Evolutionary conservation across 2,888 invertebrate genomes (phyloP).

Genomic region (Pilophorus perplexus): DNA sequence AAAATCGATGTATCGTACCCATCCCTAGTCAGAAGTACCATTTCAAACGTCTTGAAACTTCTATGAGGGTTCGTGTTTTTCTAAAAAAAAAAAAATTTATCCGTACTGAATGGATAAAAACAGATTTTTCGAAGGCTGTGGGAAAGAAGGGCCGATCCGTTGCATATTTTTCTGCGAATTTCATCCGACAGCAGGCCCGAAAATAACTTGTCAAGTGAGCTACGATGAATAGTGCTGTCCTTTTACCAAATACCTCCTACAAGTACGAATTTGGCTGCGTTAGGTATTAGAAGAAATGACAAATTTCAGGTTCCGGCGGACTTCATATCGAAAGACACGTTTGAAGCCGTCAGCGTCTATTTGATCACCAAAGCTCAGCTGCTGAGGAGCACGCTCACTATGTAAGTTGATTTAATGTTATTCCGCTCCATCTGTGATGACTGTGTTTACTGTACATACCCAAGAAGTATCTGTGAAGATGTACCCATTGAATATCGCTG

Average conservation of each 20-base stretch:
- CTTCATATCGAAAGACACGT: constrained; percentile 86
- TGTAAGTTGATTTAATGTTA: constrained; percentile 61
- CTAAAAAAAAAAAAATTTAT: too few species aligned
- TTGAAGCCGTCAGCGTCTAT: constrained; percentile 90
- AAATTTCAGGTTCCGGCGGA: constrained; percentile 75
- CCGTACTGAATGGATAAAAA: constrained; percentile 46
- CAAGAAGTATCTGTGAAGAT: too few species aligned
- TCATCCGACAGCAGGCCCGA: constrained; percentile 75
- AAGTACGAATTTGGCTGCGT: neutral
- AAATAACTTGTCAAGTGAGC: constrained; percentile 69
- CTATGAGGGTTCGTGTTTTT: too few species aligned
- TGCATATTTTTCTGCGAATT: constrained; percentile 81
- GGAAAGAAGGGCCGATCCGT: constrained; percentile 71
- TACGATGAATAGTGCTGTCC: neutral
- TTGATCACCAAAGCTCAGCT: constrained; percentile 93
- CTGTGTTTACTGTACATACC: too few species aligned
- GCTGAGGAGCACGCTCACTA: constrained; percentile 84
- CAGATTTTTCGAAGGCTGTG: constrained; percentile 62
- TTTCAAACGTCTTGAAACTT: too few species aligned
- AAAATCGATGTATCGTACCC: too few species aligned
- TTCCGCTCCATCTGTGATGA: too few species aligned
- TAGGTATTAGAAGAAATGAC: neutral
- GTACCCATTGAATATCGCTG: too few species aligned
- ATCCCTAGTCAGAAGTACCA: too few species aligned
- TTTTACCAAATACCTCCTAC: neutral